Conservation (phyloP, 2,113 vertebrate species). For the Plecturocebus donacophilus region DNA sequence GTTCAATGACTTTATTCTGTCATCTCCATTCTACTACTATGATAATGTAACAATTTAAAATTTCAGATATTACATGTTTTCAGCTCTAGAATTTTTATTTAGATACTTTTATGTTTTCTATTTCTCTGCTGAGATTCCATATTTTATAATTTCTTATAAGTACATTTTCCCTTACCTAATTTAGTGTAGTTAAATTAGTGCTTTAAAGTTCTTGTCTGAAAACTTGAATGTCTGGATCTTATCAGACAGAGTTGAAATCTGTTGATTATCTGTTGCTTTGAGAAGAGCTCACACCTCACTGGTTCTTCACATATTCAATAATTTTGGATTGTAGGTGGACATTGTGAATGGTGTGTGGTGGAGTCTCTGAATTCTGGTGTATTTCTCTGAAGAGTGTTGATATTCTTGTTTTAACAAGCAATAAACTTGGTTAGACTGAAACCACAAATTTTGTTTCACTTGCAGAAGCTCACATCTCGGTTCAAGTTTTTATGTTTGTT, state of each 20-base stretch:
- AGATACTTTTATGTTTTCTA: background rate
- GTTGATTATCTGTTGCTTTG: background rate
- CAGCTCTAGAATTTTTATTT: slow-evolving; percentile 18
- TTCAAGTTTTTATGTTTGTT: background rate
- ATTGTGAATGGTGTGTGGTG: background rate
- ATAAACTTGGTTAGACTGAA: background rate
- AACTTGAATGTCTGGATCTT: background rate
- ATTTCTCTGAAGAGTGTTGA: background rate
- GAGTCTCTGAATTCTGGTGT: background rate
- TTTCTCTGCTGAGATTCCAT: background rate
- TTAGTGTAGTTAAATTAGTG: background rate
- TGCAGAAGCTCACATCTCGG: background rate
- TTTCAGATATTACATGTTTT: background rate
- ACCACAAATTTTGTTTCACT: background rate
- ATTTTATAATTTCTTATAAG: background rate
- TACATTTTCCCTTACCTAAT: background rate
- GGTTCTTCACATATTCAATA: background rate
- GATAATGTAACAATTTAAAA: background rate
- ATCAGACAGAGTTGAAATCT: background rate
- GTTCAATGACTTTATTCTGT: background rate
- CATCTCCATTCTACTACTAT: background rate
- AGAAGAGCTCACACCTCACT: background rate
- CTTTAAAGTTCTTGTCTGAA: background rate
- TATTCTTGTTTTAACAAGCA: background rate
- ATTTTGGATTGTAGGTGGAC: background rate